Percentiles rank a stretch among this genome's conserved stretches.
phyloP scores from a whole-genome alignment of 1,140 invertebrate genomes.

The Ostrea edulis region DNA sequence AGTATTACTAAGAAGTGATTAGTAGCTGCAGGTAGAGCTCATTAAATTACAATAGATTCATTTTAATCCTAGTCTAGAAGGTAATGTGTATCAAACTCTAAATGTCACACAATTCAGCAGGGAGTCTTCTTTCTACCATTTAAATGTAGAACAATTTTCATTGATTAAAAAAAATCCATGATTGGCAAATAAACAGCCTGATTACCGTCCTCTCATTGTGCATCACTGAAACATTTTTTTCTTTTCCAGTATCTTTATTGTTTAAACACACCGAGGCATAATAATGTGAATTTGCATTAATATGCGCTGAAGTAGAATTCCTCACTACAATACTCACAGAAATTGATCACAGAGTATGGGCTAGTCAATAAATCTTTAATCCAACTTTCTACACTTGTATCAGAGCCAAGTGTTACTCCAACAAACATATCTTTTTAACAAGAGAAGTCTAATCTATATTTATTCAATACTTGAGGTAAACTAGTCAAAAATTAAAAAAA shows the following conservation, averaged over 20 bases:
- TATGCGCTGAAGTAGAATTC: background rate
- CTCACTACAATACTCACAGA: background rate
- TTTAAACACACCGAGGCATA: conserved; percentile 1
- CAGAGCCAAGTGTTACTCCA: background rate
- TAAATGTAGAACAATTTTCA: conserved; percentile 24
- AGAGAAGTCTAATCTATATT: background rate
- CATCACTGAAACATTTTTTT: conserved; percentile 1
- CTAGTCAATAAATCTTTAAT: conserved; percentile 21
- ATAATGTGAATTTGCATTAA: background rate
- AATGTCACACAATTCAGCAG: background rate
- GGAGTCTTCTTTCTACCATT: background rate
- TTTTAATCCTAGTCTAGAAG: background rate
- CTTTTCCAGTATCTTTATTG: background rate
- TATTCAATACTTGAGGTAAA: background rate
- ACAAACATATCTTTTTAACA: background rate
- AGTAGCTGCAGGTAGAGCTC: background rate
- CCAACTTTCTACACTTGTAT: background rate
- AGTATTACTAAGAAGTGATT: background rate
- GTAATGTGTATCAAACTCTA: background rate
- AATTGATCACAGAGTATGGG: background rate
- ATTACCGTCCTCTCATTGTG: background rate
- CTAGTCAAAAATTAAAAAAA: too few relatives aligned
- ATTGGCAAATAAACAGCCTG: background rate
- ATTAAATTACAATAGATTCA: background rate
- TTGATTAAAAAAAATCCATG: conserved; percentile 24